Base-by-base conservation (phyloP, 1,140 invertebrate species). In the Lordiphosa collinella region DNA sequence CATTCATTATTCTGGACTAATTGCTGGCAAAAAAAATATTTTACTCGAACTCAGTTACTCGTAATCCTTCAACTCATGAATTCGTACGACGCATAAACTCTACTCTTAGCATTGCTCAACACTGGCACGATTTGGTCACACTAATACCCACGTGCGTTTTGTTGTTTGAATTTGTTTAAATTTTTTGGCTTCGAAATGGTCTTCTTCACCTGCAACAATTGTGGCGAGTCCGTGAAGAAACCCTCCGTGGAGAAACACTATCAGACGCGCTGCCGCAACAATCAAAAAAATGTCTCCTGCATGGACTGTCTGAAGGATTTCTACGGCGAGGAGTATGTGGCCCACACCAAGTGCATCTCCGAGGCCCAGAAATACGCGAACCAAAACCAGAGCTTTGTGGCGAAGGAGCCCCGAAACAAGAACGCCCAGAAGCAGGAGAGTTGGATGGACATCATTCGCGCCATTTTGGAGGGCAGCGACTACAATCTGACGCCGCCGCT, bases 161-260 rank as follows among this genome's bases (percentile, higher is more conserved):
- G 55, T 68, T 41, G 38, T 43, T 4, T 18, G 7, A 49, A 37
- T 46, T 68, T 6, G 7, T 0, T 11, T 7, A 16, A 47, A 51
- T 40, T 40, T 40, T 5, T 2, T 10, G 36, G 1, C 5, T 4
- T 1, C 5, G 88, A 58, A 73, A 98, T 98, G 96, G 96, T 98
- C 31, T 94, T 96, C 16, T 98, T 98, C 88, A 96, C 95, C 10
- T 99, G 97, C 88, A 95, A 95, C 76, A 91, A 94, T 64, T 98
- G 97, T 89, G 96, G 96, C 0, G 95, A 97, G 52, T 93, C 95
- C 13, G 86, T 98, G 1, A 96, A 97, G 85, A 98, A 98, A 84
- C 95, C 95, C 25, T 93, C 95, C 89, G 96, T 98, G 2, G 95
- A 96, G 59, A 97, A 96, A 86, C 97, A 98, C 90, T 97, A 97